Evolutionary conservation across 2,113 vertebrate genomes (phyloP).

Genomic region (Cryptotis parvus): DNA sequence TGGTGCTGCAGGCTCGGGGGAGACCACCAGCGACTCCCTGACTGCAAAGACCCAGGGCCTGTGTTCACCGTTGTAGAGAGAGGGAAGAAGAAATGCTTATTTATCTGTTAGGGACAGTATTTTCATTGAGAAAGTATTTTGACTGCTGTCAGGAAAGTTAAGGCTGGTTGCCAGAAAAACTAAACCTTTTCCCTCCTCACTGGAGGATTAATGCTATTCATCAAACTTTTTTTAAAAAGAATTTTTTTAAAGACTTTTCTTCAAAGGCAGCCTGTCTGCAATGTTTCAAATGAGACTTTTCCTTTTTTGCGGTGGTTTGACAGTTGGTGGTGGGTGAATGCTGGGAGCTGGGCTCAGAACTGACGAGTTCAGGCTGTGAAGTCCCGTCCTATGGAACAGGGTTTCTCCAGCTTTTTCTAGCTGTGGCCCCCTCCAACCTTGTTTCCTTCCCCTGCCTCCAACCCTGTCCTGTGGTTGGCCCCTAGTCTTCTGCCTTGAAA

Average conservation of each 20-base stretch:
- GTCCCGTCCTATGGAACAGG: too few species aligned
- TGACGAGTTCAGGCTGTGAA: not conserved
- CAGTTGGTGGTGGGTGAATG: constrained; percentile 44
- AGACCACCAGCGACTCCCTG: constrained; percentile 85
- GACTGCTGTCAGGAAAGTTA: constrained; percentile 83
- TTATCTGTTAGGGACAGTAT: constrained; percentile 79
- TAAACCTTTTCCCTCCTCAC: constrained; percentile 77
- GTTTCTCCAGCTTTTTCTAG: too few species aligned
- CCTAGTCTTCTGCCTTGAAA: too few species aligned
- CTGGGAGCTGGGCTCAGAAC: constrained; percentile 2
- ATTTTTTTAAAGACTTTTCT: constrained; percentile 62
- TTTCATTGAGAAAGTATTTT: constrained; percentile 80
- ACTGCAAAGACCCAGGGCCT: constrained; percentile 78
- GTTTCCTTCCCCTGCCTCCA: too few species aligned
- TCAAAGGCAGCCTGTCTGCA: constrained; percentile 82
- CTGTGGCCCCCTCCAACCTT: too few species aligned
- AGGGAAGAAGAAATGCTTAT: constrained; percentile 77
- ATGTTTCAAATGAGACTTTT: constrained; percentile 77
- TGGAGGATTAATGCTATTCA: constrained; percentile 84
- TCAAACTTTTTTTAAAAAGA: constrained; percentile 55
- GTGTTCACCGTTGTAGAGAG: constrained; percentile 69
- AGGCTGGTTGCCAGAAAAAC: constrained; percentile 84
- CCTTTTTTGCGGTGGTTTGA: constrained; percentile 73
- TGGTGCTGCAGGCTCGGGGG: constrained; percentile 64
- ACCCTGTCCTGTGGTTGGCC: too few species aligned